A percentile compares a stretch with the other conserved stretches of the same genome.
phyloP scores from a whole-genome alignment of 2,888 invertebrate genomes.

The Micoletzkya japonica region DNA sequence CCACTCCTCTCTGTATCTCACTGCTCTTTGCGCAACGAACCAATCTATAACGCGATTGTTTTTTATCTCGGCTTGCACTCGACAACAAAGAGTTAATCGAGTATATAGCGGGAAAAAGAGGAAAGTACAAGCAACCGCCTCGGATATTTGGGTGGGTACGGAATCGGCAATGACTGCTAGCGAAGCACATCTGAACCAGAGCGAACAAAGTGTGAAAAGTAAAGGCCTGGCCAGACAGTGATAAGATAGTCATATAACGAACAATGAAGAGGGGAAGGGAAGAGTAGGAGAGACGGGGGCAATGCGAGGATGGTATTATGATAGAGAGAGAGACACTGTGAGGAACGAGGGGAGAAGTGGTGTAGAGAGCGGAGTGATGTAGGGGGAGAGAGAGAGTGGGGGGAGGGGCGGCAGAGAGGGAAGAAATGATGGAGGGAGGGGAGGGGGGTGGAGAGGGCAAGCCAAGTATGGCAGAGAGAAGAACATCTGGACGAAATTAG shows the following conservation, averaged over 20 bases:
- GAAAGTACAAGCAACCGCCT: neutral
- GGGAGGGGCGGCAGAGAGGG: neutral
- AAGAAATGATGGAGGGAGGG: neutral
- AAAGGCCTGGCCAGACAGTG: no score
- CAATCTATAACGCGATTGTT: no score
- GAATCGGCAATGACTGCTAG: neutral
- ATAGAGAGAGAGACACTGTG: neutral
- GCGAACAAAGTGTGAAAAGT: neutral
- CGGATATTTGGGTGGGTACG: neutral
- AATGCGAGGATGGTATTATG: neutral
- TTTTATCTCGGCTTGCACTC: no score
- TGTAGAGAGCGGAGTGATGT: neutral
- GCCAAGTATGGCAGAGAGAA: neutral
- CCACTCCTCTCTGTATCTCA: no score
- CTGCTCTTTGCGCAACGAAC: no score
- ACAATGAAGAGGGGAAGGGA: neutral
- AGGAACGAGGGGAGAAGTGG: neutral
- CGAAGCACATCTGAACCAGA: no score
- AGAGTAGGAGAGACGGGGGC: neutral
- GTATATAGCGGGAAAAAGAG: neutral
- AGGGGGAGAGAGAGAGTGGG: neutral
- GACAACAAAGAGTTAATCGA: no score
- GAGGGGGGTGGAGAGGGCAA: neutral
- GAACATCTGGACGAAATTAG: no score
- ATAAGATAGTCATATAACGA: neutral